Percentiles rank a stretch among this genome's conserved stretches.
Evolutionary conservation across 2,888 invertebrate genomes (phyloP).

Genomic region (Thysanoteuthis rhombus): DNA sequence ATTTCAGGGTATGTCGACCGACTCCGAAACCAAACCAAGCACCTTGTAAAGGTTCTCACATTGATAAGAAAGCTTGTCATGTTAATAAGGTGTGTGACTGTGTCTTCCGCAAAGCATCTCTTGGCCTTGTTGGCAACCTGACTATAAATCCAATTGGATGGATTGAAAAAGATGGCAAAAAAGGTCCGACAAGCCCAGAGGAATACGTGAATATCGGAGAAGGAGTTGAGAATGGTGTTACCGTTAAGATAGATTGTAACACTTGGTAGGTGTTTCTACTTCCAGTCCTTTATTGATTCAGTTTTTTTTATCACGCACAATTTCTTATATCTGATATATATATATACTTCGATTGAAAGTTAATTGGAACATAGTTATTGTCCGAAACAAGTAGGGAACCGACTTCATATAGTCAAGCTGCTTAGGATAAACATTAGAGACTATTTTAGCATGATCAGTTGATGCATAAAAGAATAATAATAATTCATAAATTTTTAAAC

Average conservation of each 20-base stretch:
- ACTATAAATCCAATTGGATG: background rate
- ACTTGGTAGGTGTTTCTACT: background rate
- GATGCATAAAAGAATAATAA: no score
- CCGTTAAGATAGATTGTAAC: background rate
- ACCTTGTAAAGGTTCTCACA: background rate
- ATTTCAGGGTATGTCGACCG: background rate
- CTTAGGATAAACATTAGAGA: no score
- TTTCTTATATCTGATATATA: no score
- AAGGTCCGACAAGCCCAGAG: background rate
- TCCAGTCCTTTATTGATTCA: no score
- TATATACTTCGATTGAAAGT: no score
- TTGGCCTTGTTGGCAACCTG: background rate
- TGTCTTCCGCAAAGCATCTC: background rate
- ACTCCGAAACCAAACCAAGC: background rate
- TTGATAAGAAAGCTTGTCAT: background rate
- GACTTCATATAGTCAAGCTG: no score
- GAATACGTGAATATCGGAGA: background rate
- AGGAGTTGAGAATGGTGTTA: background rate
- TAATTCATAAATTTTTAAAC: no score
- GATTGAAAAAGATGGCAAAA: background rate
- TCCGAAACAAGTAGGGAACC: no score
- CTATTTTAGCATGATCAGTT: no score
- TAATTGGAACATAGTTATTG: no score
- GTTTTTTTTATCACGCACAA: no score
- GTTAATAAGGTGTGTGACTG: background rate